Evolutionary conservation across 2,113 vertebrate species (phyloP).

Genomic region (Xiphophorus couchianus): DNA sequence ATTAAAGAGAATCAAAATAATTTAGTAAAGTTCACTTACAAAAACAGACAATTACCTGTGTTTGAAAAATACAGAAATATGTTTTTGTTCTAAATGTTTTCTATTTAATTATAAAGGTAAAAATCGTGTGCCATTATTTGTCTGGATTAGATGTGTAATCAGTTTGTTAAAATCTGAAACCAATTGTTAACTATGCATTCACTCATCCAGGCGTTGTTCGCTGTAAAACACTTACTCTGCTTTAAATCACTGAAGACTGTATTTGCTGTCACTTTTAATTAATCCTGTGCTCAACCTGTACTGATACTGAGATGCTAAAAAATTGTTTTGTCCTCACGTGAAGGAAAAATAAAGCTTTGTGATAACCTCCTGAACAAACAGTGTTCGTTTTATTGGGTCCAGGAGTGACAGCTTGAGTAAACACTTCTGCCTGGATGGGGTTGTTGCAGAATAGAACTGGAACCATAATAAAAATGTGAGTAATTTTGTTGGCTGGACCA

Average conservation of each 20-base stretch:
- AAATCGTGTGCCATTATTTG: no score
- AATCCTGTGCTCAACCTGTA: background rate
- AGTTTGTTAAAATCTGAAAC: no score
- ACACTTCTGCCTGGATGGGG: conserved; percentile 18
- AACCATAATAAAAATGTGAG: background rate
- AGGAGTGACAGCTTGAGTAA: conserved; percentile 33
- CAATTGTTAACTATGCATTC: background rate
- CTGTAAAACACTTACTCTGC: conserved; percentile 38
- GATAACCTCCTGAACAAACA: conserved; percentile 16
- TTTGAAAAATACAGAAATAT: no score
- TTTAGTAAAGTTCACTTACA: no score
- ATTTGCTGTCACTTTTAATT: conserved; percentile 4
- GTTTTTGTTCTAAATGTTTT: no score
- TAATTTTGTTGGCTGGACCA: background rate
- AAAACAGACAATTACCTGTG: no score
- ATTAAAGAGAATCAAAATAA: no score
- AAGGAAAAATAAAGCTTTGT: conserved; percentile 33
- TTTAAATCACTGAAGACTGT: conserved; percentile 1
- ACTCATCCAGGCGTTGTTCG: background rate
- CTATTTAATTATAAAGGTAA: no score
- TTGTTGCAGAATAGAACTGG: background rate
- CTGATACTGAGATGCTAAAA: conserved; percentile 21
- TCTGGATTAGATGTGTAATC: no score
- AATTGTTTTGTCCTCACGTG: conserved; percentile 21
- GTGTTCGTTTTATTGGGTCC: conserved; percentile 2